Percentiles rank a stretch among this genome's conserved stretches.
These are phyloP conservation scores for Channa argus DNA, from an alignment of 2,113 vertebrate genomes.

Conservation along the genomic window DNA sequence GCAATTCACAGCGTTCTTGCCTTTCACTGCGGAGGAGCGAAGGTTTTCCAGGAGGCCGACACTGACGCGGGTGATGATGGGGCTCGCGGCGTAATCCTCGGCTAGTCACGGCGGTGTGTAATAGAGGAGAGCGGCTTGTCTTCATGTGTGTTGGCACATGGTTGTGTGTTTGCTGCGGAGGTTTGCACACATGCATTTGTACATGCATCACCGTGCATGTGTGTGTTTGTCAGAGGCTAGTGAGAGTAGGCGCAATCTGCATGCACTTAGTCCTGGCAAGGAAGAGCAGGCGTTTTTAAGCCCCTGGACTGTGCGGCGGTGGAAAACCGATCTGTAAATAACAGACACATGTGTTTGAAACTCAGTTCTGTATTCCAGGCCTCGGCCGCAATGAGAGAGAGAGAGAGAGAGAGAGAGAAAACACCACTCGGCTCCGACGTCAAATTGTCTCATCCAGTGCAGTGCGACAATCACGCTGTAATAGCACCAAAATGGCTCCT, in stretches of 20 bases:
- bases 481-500: slow-evolving; percentile 93
- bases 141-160: slow-evolving; percentile 34
- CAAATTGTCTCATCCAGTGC: slow-evolving; percentile 79
- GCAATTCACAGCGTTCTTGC: slow-evolving; percentile 57
- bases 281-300: slow-evolving; percentile 75
- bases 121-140: slow-evolving; percentile 50
- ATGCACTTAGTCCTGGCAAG: slow-evolving; percentile 81
- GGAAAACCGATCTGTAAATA: slow-evolving; percentile 84
- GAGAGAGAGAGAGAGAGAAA: slow-evolving; percentile 65
- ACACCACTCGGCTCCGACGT: slow-evolving; percentile 65
- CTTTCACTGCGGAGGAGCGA: slow-evolving; percentile 46
- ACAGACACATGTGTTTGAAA: slow-evolving; percentile 83
- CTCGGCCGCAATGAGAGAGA: slow-evolving; percentile 71
- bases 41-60: slow-evolving; percentile 57
- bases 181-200: slow-evolving; percentile 29
- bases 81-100: slow-evolving; percentile 58
- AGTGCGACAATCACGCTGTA: slow-evolving; percentile 91
- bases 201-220: slow-evolving; percentile 41
- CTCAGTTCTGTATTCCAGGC: slow-evolving; percentile 71
- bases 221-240: slow-evolving; percentile 52
- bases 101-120: slow-evolving; percentile 56
- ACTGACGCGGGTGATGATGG: slow-evolving; percentile 64
- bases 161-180: slow-evolving; percentile 23
- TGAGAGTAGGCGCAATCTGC: slow-evolving; percentile 75
- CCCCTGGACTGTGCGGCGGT: slow-evolving; percentile 69